phyloP scores from a whole-genome alignment of 2,113 vertebrate genomes.

The Pungitius pungitius region DNA sequence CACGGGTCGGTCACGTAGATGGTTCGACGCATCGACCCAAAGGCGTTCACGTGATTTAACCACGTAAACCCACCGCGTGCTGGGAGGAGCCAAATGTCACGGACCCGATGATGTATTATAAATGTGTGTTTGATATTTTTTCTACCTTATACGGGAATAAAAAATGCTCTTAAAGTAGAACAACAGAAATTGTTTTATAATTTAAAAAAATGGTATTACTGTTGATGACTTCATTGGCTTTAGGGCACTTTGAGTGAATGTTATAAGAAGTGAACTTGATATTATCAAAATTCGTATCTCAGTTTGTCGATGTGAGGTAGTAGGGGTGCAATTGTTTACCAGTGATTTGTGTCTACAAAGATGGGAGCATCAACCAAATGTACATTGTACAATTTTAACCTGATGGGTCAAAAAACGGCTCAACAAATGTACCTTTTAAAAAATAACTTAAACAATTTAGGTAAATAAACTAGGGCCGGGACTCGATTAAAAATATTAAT shows the following conservation, averaged over 20 bases:
- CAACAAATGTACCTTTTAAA: background rate
- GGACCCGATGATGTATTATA: background rate
- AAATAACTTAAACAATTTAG: background rate
- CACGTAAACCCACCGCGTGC: background rate
- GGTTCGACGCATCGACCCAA: slow-evolving; percentile 26
- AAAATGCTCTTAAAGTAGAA: too few relatives aligned
- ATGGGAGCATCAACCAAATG: background rate
- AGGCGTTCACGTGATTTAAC: slow-evolving; percentile 10
- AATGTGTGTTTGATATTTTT: background rate
- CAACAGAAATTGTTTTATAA: too few relatives aligned
- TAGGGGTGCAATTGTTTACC: background rate
- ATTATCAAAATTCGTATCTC: background rate
- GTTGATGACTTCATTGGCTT: slow-evolving; percentile 17
- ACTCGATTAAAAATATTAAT: too few relatives aligned
- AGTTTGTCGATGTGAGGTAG: background rate
- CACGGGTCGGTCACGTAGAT: slow-evolving; percentile 31
- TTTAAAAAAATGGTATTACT: too few relatives aligned
- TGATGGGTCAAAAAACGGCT: too few relatives aligned
- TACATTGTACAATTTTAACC: background rate
- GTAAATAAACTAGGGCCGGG: too few relatives aligned
- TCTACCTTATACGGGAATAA: background rate
- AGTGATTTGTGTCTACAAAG: background rate
- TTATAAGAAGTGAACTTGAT: background rate
- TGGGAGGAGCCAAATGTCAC: background rate
- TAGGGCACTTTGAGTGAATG: background rate